Base-by-base conservation (phyloP, 2,797 vertebrate species). In the Manis crassicaudata region DNA sequence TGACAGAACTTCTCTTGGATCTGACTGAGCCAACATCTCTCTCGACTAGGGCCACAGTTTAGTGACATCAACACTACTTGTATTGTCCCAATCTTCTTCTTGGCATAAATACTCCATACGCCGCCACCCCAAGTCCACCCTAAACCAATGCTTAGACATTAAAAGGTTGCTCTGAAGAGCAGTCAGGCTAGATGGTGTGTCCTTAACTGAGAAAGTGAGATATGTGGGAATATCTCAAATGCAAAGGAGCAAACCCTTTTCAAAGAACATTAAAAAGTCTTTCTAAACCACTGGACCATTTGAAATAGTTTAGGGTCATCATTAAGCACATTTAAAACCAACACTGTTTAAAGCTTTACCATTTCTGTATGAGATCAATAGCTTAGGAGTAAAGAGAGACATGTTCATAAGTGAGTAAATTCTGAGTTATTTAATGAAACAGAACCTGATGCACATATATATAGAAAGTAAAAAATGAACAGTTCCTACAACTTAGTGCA, bases 341-440 rank as follows among this genome's bases (percentile, higher is more conserved):
- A 90, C 11, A 18, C 0, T 85, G 67, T 65, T 97, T 58, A 70
- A 94, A 92, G 60, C 5, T 25, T 58, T 90, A 82, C 79, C 10
- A 77, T 60, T 73, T 67, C 73, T 43, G 3, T 17, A 3, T 52
- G 25, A 10, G 35, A 17, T 75, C 52, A 88, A 67, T 14, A 92
- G 32, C 20, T 77, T 83, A 73, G 72, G 94, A 90, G 20, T 76
- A 85, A 81, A 54, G 20, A 93, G 11, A 63, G 23, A 2, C 35
- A 62, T 50, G 23, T 81, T 81, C 43, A 58, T 25, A 96, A 40
- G 81, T 62, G 83, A 88, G 56, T 94, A 79, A 70, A 94, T 85
- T 65, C 25, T 12, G 16, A 60, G 13, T 63, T 90, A 75, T 27
- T 40, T 75, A 73, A 90, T 63, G 40, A 75, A 75, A 40, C 3